phyloP scores from a whole-genome alignment of 2,797 vertebrate genomes.

The Darevskia nairensis region DNA sequence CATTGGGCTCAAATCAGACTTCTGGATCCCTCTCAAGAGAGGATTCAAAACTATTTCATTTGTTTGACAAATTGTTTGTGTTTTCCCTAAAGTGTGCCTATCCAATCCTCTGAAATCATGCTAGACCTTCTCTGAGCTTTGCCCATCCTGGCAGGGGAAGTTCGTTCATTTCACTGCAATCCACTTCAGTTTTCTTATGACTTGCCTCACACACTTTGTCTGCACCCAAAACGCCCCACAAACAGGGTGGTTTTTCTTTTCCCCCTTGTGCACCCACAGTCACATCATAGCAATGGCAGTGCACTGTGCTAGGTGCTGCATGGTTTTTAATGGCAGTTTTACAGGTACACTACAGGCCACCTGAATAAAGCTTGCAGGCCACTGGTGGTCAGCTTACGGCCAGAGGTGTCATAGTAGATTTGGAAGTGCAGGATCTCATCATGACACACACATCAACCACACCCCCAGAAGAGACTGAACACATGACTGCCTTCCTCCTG shows the following conservation, averaged over 20 bases:
- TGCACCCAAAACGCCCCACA: neutral
- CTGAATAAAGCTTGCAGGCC: too few relatives aligned
- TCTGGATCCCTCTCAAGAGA: neutral
- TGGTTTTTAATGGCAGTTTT: too few relatives aligned
- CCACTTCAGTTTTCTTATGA: neutral
- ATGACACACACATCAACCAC: too few relatives aligned
- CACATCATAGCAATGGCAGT: too few relatives aligned
- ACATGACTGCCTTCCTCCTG: too few relatives aligned
- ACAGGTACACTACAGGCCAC: too few relatives aligned
- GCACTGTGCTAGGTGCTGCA: too few relatives aligned
- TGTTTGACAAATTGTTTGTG: neutral
- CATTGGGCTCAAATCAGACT: neutral
- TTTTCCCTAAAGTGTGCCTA: neutral
- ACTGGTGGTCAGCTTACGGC: too few relatives aligned
- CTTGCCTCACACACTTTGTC: neutral
- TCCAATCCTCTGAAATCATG: neutral
- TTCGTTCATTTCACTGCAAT: neutral
- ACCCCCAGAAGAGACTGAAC: too few relatives aligned
- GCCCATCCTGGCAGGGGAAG: neutral
- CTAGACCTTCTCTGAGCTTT: neutral
- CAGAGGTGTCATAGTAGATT: too few relatives aligned
- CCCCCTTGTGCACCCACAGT: too few relatives aligned
- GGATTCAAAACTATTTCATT: neutral
- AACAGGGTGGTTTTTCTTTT: neutral
- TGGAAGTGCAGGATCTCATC: too few relatives aligned